Base-by-base conservation (phyloP, 2,113 vertebrate genomes). In the Crotalus tigris region DNA sequence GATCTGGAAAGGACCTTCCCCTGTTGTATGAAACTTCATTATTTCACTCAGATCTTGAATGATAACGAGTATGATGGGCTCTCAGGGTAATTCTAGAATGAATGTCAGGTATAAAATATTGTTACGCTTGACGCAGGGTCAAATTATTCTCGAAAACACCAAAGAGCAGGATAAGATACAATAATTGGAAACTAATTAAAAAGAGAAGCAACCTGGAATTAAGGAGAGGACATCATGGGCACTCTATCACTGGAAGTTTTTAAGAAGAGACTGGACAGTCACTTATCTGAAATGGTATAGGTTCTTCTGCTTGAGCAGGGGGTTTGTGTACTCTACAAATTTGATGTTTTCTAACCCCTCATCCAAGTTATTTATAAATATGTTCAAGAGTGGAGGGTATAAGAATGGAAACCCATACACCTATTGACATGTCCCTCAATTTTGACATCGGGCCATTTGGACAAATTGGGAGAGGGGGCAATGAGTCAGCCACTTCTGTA, bases 1-100 rank as follows among this genome's bases (percentile, higher is more conserved):
- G 33, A 96, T 89, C 96, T 95, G 95, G 90, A 95, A 90, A 91
- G 75, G 54, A 95, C 0, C 92, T 44, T 92, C 33, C 93, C 53
- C 91, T 23, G 0, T 33, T 49, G 90, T 91, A 91, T 91, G 87
- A 19, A 24, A 90, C 93, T 3, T 69, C 46, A 75, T 55, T 91
- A 0, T 94, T 88, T n/a, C 39, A 93, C 85, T 86, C 46, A 33
- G 51, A 21, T 33, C 29, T 58, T 89, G 9, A 89, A 17, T 51
- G 58, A 49, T 19, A 46, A 12, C 58, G 44, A 54, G 13, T 49
- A 15, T 85, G 15, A 46, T 90, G 44, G 54, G 33, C 55, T 92
- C 88, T 85, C 88, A 44, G 33, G 44, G 44, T 17, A 44, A 75
- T 46, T 39, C 12, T 49, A 46, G 26, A 17, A 46, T 57, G 33